Percentiles rank a stretch among this genome's conserved stretches.
phyloP scores from a whole-genome alignment of 1,140 invertebrate genomes.

The Branchinecta lynchi region DNA sequence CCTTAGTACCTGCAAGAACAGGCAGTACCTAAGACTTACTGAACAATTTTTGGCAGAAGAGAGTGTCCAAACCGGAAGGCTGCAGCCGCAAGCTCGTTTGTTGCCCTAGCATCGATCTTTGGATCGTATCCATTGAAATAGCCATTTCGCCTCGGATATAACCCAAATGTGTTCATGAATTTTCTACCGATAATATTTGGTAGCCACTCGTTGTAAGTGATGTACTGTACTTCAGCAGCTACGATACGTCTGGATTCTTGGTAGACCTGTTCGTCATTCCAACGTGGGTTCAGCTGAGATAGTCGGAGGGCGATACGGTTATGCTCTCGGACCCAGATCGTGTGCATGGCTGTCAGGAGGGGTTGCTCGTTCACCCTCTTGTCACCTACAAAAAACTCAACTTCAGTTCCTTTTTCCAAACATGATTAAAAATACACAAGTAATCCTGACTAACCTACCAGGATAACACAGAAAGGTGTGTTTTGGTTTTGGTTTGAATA shows the following conservation, averaged over 20 bases:
- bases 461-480: too few relatives aligned
- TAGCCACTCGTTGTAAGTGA: conserved; percentile 40
- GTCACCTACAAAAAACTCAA: conserved; percentile 34
- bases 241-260: conserved; percentile 32
- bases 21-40: conserved; percentile 27
- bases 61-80: conserved; percentile 47
- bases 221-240: conserved; percentile 42
- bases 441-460: background rate
- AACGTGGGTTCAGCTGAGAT: conserved; percentile 34
- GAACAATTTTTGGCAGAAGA: conserved; percentile 37
- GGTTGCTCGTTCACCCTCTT: conserved; percentile 44
- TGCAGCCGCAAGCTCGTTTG: conserved; percentile 46
- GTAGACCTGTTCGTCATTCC: conserved; percentile 36
- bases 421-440: background rate
- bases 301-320: conserved; percentile 36
- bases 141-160: conserved; percentile 30
- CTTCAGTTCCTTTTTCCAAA: background rate
- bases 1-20: too few relatives aligned
- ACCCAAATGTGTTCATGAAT: conserved; percentile 32
- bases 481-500: too few relatives aligned
- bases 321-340: conserved; percentile 40
- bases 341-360: conserved; percentile 33
- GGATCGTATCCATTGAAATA: conserved; percentile 40
- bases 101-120: conserved; percentile 40
- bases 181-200: conserved; percentile 31